Base-by-base conservation (phyloP, 2,888 invertebrate species). In the Phaonia tiefii region DNA sequence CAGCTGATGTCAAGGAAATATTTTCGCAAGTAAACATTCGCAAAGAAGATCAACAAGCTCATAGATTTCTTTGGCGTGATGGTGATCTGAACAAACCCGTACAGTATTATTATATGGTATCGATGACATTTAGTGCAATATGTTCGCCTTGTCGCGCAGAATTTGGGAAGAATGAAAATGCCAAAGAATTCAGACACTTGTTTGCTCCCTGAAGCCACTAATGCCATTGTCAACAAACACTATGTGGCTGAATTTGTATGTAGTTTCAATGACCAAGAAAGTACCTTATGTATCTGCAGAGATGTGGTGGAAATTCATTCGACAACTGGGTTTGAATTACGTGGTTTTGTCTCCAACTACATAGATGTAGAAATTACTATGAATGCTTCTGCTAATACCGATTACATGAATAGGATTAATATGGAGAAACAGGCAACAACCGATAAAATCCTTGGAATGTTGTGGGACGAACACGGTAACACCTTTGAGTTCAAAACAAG, bases 91-190 rank as follows among this genome's bases (percentile, higher is more conserved):
- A 70, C 7, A 8, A 49, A 8, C 46, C 65, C 4, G 46, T 76
- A n/a, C 31, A 39, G 4, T 46, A 22, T 10, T 80, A 75, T 72
- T 22, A 31, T 1, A 83, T 79, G 77, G 0, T 22, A 8, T 80
- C 72, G 0, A 80, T 83, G 80, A 79, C 71, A n/a, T 81, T 84
- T 70, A 75, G 81, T 5, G 72, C 78, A 20, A 25, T 54, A 2
- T 78, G 79, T 11, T 86, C 85, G 4, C 87, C 86, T 0, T 85
- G 84, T 71, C 85, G 83, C 13, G 88, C 86, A 0, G 79, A 84
- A 37, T 84, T 85, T 46, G 78, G 87, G 1, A 87, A 87, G 74
- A 85, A 87, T 54, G 42, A 72, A 2, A 88, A 87, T 26, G 85
- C 86, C 0, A 15, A 22, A 3, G 51, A 76, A 15, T 83, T 77